Evolutionary conservation across 2,113 vertebrate genomes (phyloP).

Genomic region (Corvus cornix): DNA sequence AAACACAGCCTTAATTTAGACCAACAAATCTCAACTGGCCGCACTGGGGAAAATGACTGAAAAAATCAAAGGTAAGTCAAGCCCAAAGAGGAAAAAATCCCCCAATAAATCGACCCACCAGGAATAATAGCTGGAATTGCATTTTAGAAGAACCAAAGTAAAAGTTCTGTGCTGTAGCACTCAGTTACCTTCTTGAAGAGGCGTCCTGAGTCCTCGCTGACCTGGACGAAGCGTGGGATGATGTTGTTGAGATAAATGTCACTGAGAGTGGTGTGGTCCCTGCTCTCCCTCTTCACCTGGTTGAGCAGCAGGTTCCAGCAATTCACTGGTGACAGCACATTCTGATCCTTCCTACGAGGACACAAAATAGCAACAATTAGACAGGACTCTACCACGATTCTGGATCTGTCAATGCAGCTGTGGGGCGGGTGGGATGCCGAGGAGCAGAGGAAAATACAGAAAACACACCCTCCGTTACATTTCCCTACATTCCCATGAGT

Average conservation of each 20-base stretch:
- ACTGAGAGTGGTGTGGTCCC: slow-evolving; percentile 94
- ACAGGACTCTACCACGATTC: accelerated
- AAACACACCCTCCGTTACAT: accelerated
- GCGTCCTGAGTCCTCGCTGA: slow-evolving; percentile 95
- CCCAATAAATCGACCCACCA: not conserved
- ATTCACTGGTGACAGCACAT: slow-evolving; percentile 91
- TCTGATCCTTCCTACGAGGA: slow-evolving; percentile 89
- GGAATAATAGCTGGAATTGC: accelerated
- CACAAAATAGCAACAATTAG: not conserved
- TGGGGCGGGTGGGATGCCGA: not conserved
- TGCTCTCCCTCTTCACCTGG: slow-evolving; percentile 96
- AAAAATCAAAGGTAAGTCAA: not conserved
- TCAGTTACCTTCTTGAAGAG: slow-evolving; percentile 94
- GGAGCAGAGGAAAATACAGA: not conserved
- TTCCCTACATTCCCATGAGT: accelerated
- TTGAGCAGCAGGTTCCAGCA: slow-evolving; percentile 97
- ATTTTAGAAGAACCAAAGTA: accelerated
- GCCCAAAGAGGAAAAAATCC: not conserved
- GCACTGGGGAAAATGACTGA: not conserved
- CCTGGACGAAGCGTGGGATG: slow-evolving; percentile 95
- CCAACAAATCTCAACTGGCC: not conserved
- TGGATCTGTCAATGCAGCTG: accelerated
- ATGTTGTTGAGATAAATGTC: slow-evolving; percentile 99
- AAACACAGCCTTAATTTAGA: not conserved
- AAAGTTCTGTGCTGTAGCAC: accelerated